Evolutionary conservation across 2,113 vertebrate species (phyloP).

Genomic region (Muntiacus muntjak): DNA sequence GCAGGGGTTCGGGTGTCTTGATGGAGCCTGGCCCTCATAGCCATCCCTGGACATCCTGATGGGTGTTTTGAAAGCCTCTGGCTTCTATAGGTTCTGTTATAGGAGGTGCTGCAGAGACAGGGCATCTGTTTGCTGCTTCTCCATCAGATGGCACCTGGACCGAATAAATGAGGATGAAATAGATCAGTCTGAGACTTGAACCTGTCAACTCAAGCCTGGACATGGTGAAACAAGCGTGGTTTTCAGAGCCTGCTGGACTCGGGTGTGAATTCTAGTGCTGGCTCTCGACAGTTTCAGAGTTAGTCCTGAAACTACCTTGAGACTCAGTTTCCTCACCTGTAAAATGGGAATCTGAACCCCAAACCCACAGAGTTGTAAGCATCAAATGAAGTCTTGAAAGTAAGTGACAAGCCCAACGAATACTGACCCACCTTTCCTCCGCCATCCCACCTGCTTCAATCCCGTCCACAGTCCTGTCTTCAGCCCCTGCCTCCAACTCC

Average conservation of each 20-base stretch:
- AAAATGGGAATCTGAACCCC: neutral
- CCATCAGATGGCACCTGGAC: neutral
- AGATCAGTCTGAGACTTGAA: neutral
- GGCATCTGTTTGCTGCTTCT: neutral
- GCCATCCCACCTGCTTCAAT: neutral
- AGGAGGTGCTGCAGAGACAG: neutral
- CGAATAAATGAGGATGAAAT: neutral
- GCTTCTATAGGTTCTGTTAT: neutral
- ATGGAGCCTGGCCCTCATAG: neutral
- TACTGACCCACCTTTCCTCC: neutral
- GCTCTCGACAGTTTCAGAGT: neutral
- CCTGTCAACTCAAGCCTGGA: neutral
- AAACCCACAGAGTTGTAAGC: neutral
- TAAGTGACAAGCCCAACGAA: neutral
- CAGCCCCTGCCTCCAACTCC: neutral
- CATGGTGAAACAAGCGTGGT: neutral
- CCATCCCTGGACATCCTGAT: neutral
- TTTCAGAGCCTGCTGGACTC: neutral
- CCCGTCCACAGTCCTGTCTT: neutral
- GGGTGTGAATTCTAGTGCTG: neutral
- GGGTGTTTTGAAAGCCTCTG: neutral
- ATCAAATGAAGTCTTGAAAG: neutral
- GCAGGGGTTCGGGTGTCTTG: neutral
- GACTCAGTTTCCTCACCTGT: neutral
- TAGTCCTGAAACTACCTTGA: neutral